phyloP scores from a whole-genome alignment of 2,113 vertebrate species.

The Atlantisia rogersi region DNA sequence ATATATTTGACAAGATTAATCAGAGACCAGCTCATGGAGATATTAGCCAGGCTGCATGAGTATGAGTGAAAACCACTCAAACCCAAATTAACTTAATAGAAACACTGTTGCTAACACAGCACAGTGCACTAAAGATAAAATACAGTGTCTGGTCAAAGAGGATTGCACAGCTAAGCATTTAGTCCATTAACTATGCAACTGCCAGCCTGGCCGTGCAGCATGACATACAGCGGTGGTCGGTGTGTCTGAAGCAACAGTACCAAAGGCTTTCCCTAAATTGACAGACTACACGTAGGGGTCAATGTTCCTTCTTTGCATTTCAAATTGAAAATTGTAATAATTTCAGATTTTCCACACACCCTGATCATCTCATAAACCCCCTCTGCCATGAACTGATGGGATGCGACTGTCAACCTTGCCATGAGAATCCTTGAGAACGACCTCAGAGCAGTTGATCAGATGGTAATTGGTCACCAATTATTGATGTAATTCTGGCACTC shows the following conservation, averaged over 20 bases:
- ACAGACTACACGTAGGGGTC: no score
- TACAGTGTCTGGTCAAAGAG: background rate
- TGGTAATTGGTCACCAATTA: no score
- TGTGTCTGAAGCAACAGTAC: background rate
- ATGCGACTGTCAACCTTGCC: no score
- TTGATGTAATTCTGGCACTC: no score
- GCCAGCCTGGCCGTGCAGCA: background rate
- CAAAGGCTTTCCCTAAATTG: no score
- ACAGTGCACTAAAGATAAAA: background rate
- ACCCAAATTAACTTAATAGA: slow-evolving; percentile 32
- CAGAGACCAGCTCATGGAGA: background rate
- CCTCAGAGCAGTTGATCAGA: no score
- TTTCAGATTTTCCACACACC: no score
- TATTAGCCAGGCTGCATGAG: background rate
- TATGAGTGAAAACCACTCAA: background rate
- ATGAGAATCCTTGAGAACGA: no score
- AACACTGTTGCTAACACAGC: background rate
- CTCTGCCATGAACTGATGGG: no score
- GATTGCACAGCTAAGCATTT: background rate
- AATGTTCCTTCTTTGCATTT: no score
- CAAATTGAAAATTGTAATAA: no score
- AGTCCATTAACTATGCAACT: background rate
- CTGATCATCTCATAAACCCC: no score
- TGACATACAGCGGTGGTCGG: background rate
- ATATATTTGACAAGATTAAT: slow-evolving; percentile 44